Evolutionary conservation across 2,113 vertebrate species (phyloP), one percentile per base, ranked within the genome.

Genomic region (Orientallactaga bullata): DNA sequence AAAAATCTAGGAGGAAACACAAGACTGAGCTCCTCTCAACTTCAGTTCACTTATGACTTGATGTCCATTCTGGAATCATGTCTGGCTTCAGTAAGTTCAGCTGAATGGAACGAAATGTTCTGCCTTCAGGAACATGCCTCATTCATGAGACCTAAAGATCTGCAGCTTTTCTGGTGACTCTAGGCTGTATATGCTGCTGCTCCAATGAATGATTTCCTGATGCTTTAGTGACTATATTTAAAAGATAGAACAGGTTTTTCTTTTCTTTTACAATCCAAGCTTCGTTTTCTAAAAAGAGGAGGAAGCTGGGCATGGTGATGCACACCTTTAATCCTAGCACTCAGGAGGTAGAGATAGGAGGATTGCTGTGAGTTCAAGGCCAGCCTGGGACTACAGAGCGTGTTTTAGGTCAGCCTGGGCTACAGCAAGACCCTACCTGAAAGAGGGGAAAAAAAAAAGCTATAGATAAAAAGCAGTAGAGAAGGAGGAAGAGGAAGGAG

Each of bases 41-140:
- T 82, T 81, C 71, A 60, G 77, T 80, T 93, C 55, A 84, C 32
- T 73, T 42, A 84, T 58, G 55, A 76, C 39, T 24, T 77, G 73
- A 81, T 55, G 20, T 47, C 55, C 42, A 83, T 30, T 89, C 21
- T 85, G 88, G 87, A 91, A 90, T 82, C 23, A 32, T 71, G 17
- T 37, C 24, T 73, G 28, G 78, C 37, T 60, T 80, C 61, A 79
- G 39, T 63, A 91, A 73, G 68, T 4, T 13, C 23, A 86, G 61
- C 81, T 30, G 88, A 69, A 81, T 2, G 32, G 78, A 78, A 78
- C 17, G 11, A 71, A 83, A 91, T 28, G 47, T 58, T 37, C 78
- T 71, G 28, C 37, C 18, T 28, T 76, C 61, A 60, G 69, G 60
- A 73, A 76, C 7, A 88, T 81, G 61, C 24, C 26, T 39, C 13